Evolutionary conservation across 2,113 vertebrate genomes (phyloP).

Genomic region (Pelmatolapia mariae): DNA sequence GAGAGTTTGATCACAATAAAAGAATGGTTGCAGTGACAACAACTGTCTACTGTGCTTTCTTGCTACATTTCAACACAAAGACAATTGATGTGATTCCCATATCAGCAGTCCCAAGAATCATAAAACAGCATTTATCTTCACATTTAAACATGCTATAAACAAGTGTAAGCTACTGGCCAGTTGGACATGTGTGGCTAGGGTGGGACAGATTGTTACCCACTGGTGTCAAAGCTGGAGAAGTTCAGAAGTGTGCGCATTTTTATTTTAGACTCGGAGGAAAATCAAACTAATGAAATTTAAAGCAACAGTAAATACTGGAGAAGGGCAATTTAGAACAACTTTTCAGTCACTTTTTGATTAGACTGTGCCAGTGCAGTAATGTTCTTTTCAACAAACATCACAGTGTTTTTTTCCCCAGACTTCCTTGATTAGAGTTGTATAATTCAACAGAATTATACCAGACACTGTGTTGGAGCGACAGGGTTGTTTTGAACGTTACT

Average conservation of each 20-base stretch:
- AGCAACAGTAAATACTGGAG: not conserved
- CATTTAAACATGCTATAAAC: not conserved
- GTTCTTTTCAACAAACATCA: not conserved
- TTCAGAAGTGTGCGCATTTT: not conserved
- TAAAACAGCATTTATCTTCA: not conserved
- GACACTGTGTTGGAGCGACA: not conserved
- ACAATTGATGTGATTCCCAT: not conserved
- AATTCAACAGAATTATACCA: not conserved
- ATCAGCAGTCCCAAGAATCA: not conserved
- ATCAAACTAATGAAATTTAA: not conserved
- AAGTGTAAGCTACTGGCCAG: not conserved
- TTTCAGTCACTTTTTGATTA: not conserved
- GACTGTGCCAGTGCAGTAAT: not conserved
- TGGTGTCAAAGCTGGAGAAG: not conserved
- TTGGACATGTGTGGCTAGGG: not conserved
- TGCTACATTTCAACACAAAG: not conserved
- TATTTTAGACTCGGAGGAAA: not conserved
- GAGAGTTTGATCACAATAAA: not conserved
- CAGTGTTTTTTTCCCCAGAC: not conserved
- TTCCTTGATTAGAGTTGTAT: not conserved
- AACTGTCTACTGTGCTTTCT: not conserved
- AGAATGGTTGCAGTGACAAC: not conserved
- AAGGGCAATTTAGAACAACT: not conserved
- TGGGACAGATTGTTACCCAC: not conserved
- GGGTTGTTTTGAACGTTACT: not conserved